phyloP scores from a whole-genome alignment of 2,888 invertebrate species.

The Coelinius sp. region DNA sequence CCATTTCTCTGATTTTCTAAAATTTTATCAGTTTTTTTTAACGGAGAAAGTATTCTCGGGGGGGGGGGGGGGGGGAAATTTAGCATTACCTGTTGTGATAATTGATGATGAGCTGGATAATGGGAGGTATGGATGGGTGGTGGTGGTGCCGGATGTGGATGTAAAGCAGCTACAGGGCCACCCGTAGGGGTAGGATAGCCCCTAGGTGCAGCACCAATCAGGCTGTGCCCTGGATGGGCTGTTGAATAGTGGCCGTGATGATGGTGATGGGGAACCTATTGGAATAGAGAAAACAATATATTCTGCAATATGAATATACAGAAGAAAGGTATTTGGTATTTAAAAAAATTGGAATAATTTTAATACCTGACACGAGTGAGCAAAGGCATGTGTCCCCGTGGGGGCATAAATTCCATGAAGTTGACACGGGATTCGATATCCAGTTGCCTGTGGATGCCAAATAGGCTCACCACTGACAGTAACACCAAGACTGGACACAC shows the following conservation, averaged over 20 bases:
- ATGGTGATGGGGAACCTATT: constrained; percentile 62
- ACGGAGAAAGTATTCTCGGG: not conserved
- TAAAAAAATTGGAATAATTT: not conserved
- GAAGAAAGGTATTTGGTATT: too few species aligned
- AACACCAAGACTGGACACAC: constrained; percentile 64
- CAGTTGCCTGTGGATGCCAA: constrained; percentile 65
- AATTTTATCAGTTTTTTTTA: not conserved
- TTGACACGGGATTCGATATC: constrained; percentile 66
- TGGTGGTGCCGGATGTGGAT: constrained; percentile 58
- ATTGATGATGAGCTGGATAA: constrained; percentile 65
- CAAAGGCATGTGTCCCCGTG: constrained; percentile 64
- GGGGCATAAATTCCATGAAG: constrained; percentile 67
- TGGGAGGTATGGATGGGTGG: constrained; percentile 63
- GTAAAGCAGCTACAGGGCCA: constrained; percentile 63
- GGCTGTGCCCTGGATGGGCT: constrained; percentile 62
- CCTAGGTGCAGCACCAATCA: constrained; percentile 63
- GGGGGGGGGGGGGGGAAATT: too few species aligned
- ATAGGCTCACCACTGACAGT: constrained; percentile 62
- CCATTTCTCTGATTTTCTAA: too few species aligned
- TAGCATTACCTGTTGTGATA: constrained; percentile 63
- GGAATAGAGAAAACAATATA: constrained; percentile 27
- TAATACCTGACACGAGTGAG: constrained; percentile 67
- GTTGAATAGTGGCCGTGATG: constrained; percentile 64
- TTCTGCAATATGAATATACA: not conserved
- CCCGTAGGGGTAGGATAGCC: constrained; percentile 64